Evolutionary conservation across 2,113 vertebrate genomes (phyloP).

Genomic region (Naja naja): DNA sequence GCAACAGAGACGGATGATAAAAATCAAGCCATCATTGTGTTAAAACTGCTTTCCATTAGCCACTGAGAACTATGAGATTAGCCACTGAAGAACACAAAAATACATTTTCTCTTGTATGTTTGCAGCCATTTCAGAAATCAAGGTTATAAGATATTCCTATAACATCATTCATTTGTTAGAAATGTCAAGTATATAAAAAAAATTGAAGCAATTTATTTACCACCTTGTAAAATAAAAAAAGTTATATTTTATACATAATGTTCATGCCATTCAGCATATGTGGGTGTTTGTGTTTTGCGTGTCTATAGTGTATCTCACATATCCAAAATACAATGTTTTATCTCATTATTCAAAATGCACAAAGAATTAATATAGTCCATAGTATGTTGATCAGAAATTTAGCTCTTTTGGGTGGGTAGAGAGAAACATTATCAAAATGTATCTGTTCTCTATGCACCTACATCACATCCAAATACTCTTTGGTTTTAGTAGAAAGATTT

Average conservation of each 20-base stretch:
- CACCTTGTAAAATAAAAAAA: background rate
- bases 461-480: constrained; percentile 20
- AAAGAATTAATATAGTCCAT: background rate
- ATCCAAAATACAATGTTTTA: too few relatives aligned
- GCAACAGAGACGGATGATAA: background rate
- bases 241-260: background rate
- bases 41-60: background rate
- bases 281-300: background rate
- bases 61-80: background rate
- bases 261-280: constrained; percentile 31
- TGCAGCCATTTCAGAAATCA: background rate
- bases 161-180: background rate
- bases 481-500: constrained; percentile 49
- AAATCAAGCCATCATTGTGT: background rate
- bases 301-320: too few relatives aligned
- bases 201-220: constrained; percentile 3
- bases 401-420: background rate
- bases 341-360: background rate
- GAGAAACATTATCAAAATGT: constrained; percentile 1
- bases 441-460: constrained; percentile 5
- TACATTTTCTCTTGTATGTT: background rate
- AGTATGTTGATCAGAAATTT: background rate
- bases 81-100: background rate
- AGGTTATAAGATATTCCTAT: background rate
- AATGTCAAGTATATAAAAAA: background rate